These are phyloP conservation scores for Ephialtes manifestator DNA, from an alignment of 2,888 invertebrate species.

Conservation along the genomic window DNA sequence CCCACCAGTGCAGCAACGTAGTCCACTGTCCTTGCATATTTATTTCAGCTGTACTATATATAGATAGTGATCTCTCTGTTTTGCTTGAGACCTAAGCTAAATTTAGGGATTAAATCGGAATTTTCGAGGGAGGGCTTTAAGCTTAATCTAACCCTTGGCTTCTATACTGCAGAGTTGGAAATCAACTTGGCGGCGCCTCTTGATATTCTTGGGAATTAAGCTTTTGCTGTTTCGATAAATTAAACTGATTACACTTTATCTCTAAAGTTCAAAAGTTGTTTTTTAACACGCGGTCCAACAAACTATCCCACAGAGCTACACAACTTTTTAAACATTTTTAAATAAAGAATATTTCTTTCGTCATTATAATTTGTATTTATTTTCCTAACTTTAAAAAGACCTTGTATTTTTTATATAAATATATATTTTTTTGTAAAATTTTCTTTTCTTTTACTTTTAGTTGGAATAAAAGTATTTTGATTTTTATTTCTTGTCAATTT, in stretches of 20 bases:
- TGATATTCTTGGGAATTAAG: slow-evolving; percentile 1
- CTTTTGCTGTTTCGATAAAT: slow-evolving; percentile 1
- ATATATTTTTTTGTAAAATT: no score
- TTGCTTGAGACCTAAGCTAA: slow-evolving; percentile 3
- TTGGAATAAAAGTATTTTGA: no score
- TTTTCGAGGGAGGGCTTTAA: slow-evolving; percentile 21
- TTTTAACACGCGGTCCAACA: not conserved
- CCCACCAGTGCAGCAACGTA: not conserved
- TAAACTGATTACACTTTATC: not conserved
- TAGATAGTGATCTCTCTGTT: not conserved
- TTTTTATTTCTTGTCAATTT: no score
- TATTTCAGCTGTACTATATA: slow-evolving; percentile 8
- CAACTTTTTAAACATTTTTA: no score
- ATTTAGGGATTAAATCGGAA: slow-evolving; percentile 34
- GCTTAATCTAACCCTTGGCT: slow-evolving; percentile 7
- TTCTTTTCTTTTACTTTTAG: no score
- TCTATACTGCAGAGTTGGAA: not conserved
- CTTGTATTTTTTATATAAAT: no score
- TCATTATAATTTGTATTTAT: no score
- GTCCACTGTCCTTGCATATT: slow-evolving; percentile 20
- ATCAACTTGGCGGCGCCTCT: not conserved
- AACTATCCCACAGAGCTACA: no score
- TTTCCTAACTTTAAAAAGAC: no score
- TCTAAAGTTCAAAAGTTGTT: not conserved
- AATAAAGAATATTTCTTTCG: no score